Evolutionary conservation across 2,113 vertebrate species (phyloP).

Genomic region (Nyctibius bracteatus): DNA sequence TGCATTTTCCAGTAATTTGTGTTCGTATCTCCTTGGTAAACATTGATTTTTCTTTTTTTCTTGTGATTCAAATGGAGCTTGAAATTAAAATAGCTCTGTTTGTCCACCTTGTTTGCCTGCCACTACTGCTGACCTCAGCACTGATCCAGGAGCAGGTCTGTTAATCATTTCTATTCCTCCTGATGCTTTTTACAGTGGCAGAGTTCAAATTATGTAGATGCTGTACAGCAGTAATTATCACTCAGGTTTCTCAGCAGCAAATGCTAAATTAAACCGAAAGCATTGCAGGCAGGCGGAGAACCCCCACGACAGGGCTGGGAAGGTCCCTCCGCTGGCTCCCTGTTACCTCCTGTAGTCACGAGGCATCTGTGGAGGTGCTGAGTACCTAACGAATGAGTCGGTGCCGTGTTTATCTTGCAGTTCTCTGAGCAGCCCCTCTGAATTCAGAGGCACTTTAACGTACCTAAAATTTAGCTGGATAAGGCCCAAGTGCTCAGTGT

Average conservation of each 20-base stretch:
- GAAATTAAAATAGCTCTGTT: constrained; percentile 41
- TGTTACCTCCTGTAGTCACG: neutral
- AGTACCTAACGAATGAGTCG: rapidly evolving
- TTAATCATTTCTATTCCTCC: neutral
- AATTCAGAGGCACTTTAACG: neutral
- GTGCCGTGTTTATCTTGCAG: neutral
- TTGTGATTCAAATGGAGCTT: constrained; percentile 41
- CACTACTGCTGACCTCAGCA: neutral
- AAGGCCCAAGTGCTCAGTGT: neutral
- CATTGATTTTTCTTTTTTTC: neutral
- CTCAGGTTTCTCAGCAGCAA: neutral
- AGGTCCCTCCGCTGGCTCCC: neutral
- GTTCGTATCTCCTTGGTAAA: neutral
- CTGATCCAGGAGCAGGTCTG: neutral
- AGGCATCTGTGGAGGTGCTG: neutral
- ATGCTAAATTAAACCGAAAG: neutral
- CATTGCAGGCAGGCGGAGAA: neutral
- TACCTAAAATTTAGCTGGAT: neutral
- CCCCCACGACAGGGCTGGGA: neutral
- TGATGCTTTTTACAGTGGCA: neutral
- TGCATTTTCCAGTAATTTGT: neutral
- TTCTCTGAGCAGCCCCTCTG: neutral
- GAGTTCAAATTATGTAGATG: neutral
- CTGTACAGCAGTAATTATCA: neutral
- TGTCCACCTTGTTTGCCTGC: constrained; percentile 22